phyloP scores from a whole-genome alignment of 2,888 invertebrate species.

The Trissolcus japonicus region DNA sequence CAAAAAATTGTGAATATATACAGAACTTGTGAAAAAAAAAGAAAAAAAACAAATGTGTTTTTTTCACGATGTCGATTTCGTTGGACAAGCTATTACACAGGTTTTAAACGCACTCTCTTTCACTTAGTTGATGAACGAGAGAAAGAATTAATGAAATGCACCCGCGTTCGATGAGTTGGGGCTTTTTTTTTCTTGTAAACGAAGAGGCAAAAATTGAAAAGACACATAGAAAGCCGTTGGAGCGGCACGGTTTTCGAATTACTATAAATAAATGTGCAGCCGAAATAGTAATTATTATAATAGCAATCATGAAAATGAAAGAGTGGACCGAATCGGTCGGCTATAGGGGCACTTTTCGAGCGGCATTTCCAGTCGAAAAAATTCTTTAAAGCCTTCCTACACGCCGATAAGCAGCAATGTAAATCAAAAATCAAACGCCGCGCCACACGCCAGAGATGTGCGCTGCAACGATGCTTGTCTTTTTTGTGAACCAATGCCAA shows the following conservation, averaged over 20 bases:
- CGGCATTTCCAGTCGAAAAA: constrained; percentile 71
- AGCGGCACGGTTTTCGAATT: constrained; percentile 29
- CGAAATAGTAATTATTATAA: constrained; percentile 65
- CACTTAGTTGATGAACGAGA: too few relatives aligned
- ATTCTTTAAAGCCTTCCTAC: constrained; percentile 71
- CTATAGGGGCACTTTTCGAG: constrained; percentile 61
- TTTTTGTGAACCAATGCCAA: constrained; percentile 22
- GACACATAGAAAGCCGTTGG: constrained; percentile 34
- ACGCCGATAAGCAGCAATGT: constrained; percentile 70
- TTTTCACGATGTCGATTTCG: not conserved
- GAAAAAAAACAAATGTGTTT: not conserved
- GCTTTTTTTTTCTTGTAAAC: constrained; percentile 2
- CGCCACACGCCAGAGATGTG: constrained; percentile 46
- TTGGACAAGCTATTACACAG: constrained; percentile 4
- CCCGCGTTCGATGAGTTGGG: constrained; percentile 39
- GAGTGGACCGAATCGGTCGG: constrained; percentile 61
- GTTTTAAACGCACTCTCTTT: constrained; percentile 4
- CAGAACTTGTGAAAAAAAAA: constrained; percentile 1
- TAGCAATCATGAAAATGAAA: constrained; percentile 74
- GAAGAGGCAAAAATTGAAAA: constrained; percentile 42
- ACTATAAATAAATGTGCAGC: constrained; percentile 42
- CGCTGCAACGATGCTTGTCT: constrained; percentile 4
- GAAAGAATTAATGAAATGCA: constrained; percentile 58
- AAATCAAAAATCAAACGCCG: constrained; percentile 73
- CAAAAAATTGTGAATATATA: too few relatives aligned